Evolutionary conservation across 2,113 vertebrate species (phyloP), one percentile per base, ranked within the genome.

Genomic region (Suricata suricatta): DNA sequence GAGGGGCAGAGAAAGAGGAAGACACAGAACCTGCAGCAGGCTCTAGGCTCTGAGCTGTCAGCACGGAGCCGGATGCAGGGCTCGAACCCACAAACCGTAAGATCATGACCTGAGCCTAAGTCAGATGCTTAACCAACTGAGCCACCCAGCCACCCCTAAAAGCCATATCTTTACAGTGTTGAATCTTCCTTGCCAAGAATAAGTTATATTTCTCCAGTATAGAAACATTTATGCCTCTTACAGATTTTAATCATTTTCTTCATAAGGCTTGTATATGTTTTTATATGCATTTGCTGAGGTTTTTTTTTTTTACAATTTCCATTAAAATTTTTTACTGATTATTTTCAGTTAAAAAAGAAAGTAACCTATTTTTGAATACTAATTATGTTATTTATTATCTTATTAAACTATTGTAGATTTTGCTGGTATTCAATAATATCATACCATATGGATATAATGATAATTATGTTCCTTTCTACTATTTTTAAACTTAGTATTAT

Each of bases 191-290:
- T 96, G 38, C 8, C 44, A 97, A 94, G 47, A 85, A 69, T 82
- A 96, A 85, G 19, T 64, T 76, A 27, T 33, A 82, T 68, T 52
- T 81, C 7, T 81, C 17, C 38, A 44, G 4, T 19, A 52, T 82
- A 80, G 5, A 86, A 74, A 89, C 74, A 60, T 21, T 52, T 82
- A n/a, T 92, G 13, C 3, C 4, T 8, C 5, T 77, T 66, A 38
- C 57, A 79, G 13, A 90, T 93, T 90, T 81, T 90, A 63, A 25
- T 88, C 19, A 25, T 88, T 84, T 79, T 93, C 31, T 69, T 92
- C 17, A 63, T 52, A 69, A 38, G 8, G 1, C 27, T 74, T 88
- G 5, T 35, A 19, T 47, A 63, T 85, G 1, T 80, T 79, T 85
- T 52, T 5, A 19, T 64, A 63, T 33, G 5, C 5, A 38, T 82